Percentiles rank a stretch among this genome's conserved stretches.
Evolutionary conservation across 1,140 invertebrate species (phyloP).

Genomic region (Ostrea edulis): DNA sequence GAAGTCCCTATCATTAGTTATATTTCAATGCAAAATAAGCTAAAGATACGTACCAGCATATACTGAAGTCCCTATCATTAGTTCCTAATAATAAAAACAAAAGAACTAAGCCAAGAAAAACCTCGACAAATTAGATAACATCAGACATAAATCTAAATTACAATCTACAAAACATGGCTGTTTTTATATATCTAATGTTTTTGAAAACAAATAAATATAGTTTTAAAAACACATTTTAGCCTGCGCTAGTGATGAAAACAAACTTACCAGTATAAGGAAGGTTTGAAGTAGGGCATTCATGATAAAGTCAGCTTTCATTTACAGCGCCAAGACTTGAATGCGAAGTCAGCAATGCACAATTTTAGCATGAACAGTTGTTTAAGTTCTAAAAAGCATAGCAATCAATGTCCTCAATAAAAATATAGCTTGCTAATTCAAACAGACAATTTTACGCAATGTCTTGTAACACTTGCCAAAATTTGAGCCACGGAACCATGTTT

Average conservation of each 20-base stretch:
- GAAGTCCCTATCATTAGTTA: too few relatives aligned
- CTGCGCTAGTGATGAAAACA: neutral
- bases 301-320: constrained; percentile 9
- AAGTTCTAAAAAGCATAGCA: neutral
- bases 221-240: neutral
- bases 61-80: too few relatives aligned
- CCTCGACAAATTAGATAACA: too few relatives aligned
- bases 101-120: too few relatives aligned
- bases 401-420: constrained; percentile 5
- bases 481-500: neutral
- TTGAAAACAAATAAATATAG: too few relatives aligned
- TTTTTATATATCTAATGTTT: too few relatives aligned
- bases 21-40: neutral
- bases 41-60: too few relatives aligned
- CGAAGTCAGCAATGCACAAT: neutral
- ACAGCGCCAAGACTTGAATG: neutral
- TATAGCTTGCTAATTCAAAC: neutral
- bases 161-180: too few relatives aligned
- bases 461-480: constrained; percentile 8
- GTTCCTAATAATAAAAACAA: too few relatives aligned
- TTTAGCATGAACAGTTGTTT: neutral
- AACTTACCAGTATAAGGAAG: constrained; percentile 21
- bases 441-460: constrained; percentile 22
- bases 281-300: neutral
- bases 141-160: too few relatives aligned